phyloP scores from a whole-genome alignment of 2,113 vertebrate species.

The Pelusios castaneus region DNA sequence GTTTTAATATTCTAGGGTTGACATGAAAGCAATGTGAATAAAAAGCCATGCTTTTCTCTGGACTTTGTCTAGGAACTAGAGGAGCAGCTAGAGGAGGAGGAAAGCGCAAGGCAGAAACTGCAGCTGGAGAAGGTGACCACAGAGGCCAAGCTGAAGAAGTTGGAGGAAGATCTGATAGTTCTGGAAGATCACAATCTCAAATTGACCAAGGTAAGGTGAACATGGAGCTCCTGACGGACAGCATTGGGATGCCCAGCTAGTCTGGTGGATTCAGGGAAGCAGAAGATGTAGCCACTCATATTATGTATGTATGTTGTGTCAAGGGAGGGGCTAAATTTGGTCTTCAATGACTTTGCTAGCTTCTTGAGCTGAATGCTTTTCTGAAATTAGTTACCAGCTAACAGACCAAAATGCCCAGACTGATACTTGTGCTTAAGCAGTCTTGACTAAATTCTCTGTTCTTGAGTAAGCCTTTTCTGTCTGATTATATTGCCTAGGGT shows the following conservation, averaged over 20 bases:
- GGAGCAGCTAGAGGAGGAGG: slow-evolving; percentile 97
- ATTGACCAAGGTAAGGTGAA: slow-evolving; percentile 85
- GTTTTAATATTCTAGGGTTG: neutral
- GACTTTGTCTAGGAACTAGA: slow-evolving; percentile 86
- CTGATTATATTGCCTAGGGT: neutral
- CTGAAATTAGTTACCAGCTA: neutral
- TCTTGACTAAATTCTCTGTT: neutral
- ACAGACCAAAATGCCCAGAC: neutral
- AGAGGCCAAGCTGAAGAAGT: slow-evolving; percentile 94
- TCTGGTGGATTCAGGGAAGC: neutral
- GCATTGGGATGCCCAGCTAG: neutral
- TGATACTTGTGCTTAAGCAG: neutral
- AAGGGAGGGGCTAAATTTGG: neutral
- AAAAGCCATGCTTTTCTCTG: neutral
- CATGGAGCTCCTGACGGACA: neutral
- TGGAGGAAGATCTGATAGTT: slow-evolving; percentile 93
- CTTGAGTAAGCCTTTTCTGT: neutral
- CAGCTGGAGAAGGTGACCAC: slow-evolving; percentile 96
- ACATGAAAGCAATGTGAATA: neutral
- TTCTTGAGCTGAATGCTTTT: neutral
- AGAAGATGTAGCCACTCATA: neutral
- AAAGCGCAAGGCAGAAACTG: slow-evolving; percentile 93
- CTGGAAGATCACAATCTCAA: slow-evolving; percentile 96
- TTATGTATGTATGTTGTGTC: neutral
- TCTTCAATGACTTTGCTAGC: neutral